Percentiles rank a stretch among this genome's conserved stretches.
Evolutionary conservation across 2,113 vertebrate species (phyloP).

Genomic region (Psilopogon haemacephalus): DNA sequence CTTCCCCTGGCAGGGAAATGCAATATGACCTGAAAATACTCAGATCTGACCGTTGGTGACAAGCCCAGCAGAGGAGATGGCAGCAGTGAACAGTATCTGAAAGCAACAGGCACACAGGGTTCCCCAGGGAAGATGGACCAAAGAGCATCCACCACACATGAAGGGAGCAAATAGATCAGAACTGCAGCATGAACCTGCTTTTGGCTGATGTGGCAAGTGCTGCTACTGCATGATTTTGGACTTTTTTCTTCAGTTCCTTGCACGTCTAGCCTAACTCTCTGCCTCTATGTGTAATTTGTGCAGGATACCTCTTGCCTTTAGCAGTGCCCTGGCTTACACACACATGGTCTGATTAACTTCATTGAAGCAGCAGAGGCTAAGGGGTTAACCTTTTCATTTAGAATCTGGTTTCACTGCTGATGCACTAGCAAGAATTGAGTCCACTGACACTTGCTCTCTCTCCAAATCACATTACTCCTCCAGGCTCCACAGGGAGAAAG

Average conservation of each 20-base stretch:
- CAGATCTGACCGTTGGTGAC: background rate
- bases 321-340: background rate
- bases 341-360: background rate
- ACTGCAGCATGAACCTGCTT: background rate
- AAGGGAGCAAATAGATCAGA: background rate
- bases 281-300: background rate
- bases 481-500: background rate
- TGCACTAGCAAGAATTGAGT: conserved; percentile 18
- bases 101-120: background rate
- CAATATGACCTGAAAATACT: background rate
- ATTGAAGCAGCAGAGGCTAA: background rate
- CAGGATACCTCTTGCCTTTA: background rate
- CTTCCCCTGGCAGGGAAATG: background rate
- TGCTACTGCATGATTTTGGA: rapidly evolving
- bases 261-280: background rate
- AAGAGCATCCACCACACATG: rapidly evolving
- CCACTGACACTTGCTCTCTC: conserved; percentile 30
- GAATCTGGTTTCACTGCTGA: background rate
- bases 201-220: background rate
- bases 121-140: background rate
- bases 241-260: background rate
- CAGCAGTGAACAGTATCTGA: background rate
- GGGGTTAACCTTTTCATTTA: conserved; percentile 36
- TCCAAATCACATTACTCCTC: conserved; percentile 37
- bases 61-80: background rate